Evolutionary conservation across 2,797 vertebrate genomes (phyloP), one percentile per base, ranked within the genome.

Genomic region (Sternarchorhynchus goeldii): DNA sequence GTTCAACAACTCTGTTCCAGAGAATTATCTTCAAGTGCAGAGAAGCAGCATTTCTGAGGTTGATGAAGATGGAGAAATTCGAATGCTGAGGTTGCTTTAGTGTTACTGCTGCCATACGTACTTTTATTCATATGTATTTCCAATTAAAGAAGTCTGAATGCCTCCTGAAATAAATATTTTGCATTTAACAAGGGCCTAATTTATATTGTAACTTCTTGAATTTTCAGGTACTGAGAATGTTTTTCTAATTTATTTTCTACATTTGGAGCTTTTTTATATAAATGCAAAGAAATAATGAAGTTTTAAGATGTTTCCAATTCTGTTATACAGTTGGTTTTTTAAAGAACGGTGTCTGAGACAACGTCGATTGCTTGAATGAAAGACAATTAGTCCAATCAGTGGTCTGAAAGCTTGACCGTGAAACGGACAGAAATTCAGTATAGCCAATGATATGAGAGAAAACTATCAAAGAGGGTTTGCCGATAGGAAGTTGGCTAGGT

Each of bases 61-160:
- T 81, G 85, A 87, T 36, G 94, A 92, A 81, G 39, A 29, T 25
- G 55, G 20, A 58, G 88, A 93, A 78, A 87, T 92, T 59, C 86
- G 80, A 85, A 87, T 92, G 59, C 84, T 94, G 86, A 93, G 91
- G 87, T 85, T 90, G 82, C 87, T 68, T 63, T 89, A 86, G 65
- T 25, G 60, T 50, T 8, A 8, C 29, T 55, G 3, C 2, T 50
- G 21, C 36, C 57, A 14, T 4, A 6, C 7, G 2, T 68, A 17
- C 58, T 25, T 59, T 29, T 5, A 57, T 29, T 50, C 10, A 12
- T 50, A 50, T 12, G 16, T 50, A 55, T 20, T 59, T 41, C 6
- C 14, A 50, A 4, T 25, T 8, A 21, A 20, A 53, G 3, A 8
- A 29, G 21, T 29, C 17, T 5, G 7, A 2, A 3, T 20, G 34